These are phyloP conservation scores for Aegithalos caudatus DNA, from an alignment of 2,113 vertebrate genomes.

Conservation along the genomic window DNA sequence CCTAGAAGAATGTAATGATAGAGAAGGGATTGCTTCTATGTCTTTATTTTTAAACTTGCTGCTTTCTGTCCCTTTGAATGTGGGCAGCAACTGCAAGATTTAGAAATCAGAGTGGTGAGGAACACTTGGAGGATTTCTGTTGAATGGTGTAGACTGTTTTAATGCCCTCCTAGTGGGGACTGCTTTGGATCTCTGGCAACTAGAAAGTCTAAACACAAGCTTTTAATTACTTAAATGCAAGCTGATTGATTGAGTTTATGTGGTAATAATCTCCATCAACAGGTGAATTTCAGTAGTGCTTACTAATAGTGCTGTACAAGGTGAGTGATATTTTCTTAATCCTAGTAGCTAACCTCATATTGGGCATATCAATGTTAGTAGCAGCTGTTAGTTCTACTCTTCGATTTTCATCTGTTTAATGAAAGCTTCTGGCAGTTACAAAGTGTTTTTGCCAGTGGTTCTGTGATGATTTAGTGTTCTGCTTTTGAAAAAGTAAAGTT, in stretches of 20 bases:
- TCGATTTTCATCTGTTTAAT: background rate
- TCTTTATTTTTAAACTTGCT: background rate
- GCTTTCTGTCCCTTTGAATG: background rate
- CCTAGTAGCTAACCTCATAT: background rate
- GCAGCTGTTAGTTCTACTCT: background rate
- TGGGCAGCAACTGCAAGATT: background rate
- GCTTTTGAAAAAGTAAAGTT: conserved; percentile 66
- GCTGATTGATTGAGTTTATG: background rate
- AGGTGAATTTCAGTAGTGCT: background rate
- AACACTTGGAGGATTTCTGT: background rate
- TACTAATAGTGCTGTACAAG: background rate
- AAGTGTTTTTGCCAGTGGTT: background rate
- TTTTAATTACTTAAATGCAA: background rate
- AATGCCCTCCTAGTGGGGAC: background rate
- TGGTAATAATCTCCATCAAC: background rate
- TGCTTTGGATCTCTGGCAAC: background rate
- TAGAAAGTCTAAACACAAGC: background rate
- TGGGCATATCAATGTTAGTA: background rate
- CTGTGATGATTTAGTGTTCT: background rate
- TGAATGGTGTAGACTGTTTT: background rate
- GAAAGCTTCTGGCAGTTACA: background rate
- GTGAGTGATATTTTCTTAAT: background rate
- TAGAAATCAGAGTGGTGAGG: background rate
- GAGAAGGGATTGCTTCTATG: background rate
- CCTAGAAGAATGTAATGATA: background rate